These are phyloP conservation scores for Automeris io DNA, from an alignment of 2,888 invertebrate genomes.

Conservation along the genomic window DNA sequence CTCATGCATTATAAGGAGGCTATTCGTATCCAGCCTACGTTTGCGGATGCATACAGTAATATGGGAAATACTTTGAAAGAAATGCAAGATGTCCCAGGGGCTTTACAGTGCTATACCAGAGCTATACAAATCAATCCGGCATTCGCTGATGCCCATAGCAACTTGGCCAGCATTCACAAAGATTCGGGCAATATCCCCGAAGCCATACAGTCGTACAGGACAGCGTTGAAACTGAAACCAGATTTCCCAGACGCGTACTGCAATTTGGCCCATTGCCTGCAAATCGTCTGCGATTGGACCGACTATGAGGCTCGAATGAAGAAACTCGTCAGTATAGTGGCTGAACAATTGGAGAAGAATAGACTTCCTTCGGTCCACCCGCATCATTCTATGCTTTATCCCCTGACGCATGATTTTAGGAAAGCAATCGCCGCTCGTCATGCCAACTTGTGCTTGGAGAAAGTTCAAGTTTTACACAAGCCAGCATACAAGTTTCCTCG, in stretches of 20 bases:
- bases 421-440: constrained; percentile 98
- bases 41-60: constrained; percentile 99
- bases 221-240: constrained; percentile 97
- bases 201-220: constrained; percentile 98
- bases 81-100: constrained; percentile 98
- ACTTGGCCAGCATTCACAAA: constrained; percentile 99
- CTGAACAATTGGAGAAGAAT: constrained; percentile 98
- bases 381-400: constrained; percentile 99
- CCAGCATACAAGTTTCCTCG: constrained; percentile 88
- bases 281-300: constrained; percentile 99
- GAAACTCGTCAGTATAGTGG: constrained; percentile 96
- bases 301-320: constrained; percentile 98
- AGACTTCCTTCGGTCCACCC: constrained; percentile 99
- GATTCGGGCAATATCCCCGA: constrained; percentile 99
- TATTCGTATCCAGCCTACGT: constrained; percentile 98
- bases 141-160: constrained; percentile 99
- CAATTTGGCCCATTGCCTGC: constrained; percentile 98
- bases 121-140: constrained; percentile 99
- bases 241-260: constrained; percentile 99
- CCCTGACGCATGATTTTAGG: constrained; percentile 95
- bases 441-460: constrained; percentile 97
- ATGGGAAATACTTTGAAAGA: constrained; percentile 99
- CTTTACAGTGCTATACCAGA: constrained; percentile 97
- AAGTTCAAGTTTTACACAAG: constrained; percentile 96
- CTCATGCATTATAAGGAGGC: constrained; percentile 99